Base-by-base conservation (phyloP, 2,797 vertebrate genomes). In the Alauda arvensis region DNA sequence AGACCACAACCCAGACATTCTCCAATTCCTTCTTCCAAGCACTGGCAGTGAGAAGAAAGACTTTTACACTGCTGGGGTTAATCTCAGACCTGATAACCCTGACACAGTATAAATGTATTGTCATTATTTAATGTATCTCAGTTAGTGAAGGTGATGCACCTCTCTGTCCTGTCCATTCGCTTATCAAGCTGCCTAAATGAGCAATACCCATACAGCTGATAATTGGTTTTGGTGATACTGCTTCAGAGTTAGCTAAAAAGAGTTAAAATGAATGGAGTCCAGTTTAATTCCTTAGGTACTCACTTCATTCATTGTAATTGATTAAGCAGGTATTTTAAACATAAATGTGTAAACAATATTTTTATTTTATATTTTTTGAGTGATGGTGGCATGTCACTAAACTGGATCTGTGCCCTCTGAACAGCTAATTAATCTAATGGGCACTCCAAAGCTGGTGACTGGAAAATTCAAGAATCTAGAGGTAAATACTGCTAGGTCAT, bases 211-310 rank as follows among this genome's bases (percentile, higher is more conserved):
- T n/a, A 87, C 16, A 49, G n/a, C 8, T 70, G 43, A 69, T 66
- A 72, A 78, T 42, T 82, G 3, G 42, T 40, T 69, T 69, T 86
- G 82, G 51, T 88, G 29, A 68, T 81, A 93, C 26, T 91, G 37
- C 94, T 96, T 95, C 63, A 87, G 72, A 90, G 75, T 93, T 88
- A 88, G 48, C 48, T 93, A 79, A 74, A 69, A 84, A 59, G 40
- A 11, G 5, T 94, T 88, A 78, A 92, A 95, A 95, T 72, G 26
- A 91, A 93, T 49, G 51, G 51, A 85, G 71, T 92, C 76, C 43
- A 77, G 1, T 66, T 31, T 57, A 92, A 90, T 93, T 88, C 49
- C 60, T 78, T 60, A 62, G 68, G 72, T 79, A 87, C 70, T 90
- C 59, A 59, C 67, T 90, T 90, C 69, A 25, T 85, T 85, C 60